A percentile compares a stretch with the other conserved stretches of the same genome.
phyloP scores from a whole-genome alignment of 2,888 invertebrate species.

The Drosophila subquinaria region DNA sequence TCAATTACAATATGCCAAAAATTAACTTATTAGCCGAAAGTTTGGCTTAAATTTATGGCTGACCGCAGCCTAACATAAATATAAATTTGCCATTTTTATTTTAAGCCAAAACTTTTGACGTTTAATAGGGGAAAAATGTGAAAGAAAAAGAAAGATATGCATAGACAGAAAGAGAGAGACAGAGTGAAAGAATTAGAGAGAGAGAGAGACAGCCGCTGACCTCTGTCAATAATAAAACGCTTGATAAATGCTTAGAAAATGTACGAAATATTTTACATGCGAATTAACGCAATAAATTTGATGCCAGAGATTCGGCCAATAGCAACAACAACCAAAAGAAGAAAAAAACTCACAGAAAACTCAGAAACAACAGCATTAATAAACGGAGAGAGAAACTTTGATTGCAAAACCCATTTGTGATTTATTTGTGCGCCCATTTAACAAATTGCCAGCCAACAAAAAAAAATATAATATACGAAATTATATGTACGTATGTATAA shows the following conservation, averaged over 20 bases:
- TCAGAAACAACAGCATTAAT: conserved; percentile 30
- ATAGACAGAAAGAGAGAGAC: neutral
- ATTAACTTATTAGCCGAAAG: conserved; percentile 60
- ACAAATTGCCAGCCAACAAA: conserved; percentile 68
- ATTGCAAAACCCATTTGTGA: conserved; percentile 79
- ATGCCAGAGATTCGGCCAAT: conserved; percentile 45
- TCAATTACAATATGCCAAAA: conserved; percentile 65
- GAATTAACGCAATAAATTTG: conserved; percentile 80
- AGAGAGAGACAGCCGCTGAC: conserved; percentile 22
- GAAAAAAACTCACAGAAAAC: neutral
- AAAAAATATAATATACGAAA: neutral
- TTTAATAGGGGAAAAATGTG: conserved; percentile 28
- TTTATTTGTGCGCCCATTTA: conserved; percentile 79
- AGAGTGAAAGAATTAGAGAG: too few species aligned
- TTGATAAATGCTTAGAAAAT: conserved; percentile 79
- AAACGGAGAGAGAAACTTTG: conserved; percentile 64
- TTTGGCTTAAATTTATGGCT: conserved; percentile 62
- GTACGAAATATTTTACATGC: conserved; percentile 75
- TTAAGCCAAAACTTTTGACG: conserved; percentile 63
- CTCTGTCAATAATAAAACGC: conserved; percentile 80
- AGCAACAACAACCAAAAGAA: conserved; percentile 28
- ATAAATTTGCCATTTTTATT: conserved; percentile 64
- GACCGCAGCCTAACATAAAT: conserved; percentile 55
- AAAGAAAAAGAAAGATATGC: neutral
- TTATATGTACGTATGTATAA: neutral